Percentiles rank a stretch among this genome's conserved stretches.
Conservation (phyloP, 2,888 invertebrate species). For the Zygogramma bicolorata region DNA sequence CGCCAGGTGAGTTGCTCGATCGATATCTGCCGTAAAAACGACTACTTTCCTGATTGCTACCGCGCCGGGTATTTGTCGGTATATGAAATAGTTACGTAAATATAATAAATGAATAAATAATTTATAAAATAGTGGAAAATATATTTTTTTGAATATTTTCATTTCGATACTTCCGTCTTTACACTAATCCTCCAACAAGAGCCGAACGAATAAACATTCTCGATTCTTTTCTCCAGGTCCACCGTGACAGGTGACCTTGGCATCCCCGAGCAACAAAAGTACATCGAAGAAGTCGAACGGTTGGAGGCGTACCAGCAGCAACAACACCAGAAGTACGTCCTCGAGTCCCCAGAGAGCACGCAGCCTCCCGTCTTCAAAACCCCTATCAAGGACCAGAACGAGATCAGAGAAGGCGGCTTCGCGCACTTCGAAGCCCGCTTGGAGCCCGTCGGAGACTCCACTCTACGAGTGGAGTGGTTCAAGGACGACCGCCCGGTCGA, state of each 20-base stretch:
- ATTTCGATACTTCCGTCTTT: too few relatives aligned
- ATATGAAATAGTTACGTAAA: too few relatives aligned
- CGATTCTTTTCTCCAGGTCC: too few relatives aligned
- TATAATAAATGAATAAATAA: too few relatives aligned
- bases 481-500: slow-evolving; percentile 92
- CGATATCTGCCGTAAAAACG: too few relatives aligned
- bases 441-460: slow-evolving; percentile 92
- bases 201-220: too few relatives aligned
- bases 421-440: slow-evolving; percentile 96
- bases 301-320: slow-evolving; percentile 89
- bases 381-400: slow-evolving; percentile 88
- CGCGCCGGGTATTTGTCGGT: too few relatives aligned
- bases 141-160: too few relatives aligned
- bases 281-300: slow-evolving; percentile 92
- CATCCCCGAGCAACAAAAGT: slow-evolving; percentile 86
- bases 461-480: slow-evolving; percentile 91
- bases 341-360: slow-evolving; percentile 84
- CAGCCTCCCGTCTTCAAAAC: slow-evolving; percentile 89
- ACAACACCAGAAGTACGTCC: slow-evolving; percentile 83
- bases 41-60: too few relatives aligned
- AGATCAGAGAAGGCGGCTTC: slow-evolving; percentile 91
- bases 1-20: too few relatives aligned
- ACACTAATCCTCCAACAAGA: too few relatives aligned
- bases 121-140: too few relatives aligned
- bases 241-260: slow-evolving; percentile 90